Evolutionary conservation across 2,888 invertebrate species (phyloP), one percentile per base, ranked within the genome.

Genomic region (Emmelina monodactyla): DNA sequence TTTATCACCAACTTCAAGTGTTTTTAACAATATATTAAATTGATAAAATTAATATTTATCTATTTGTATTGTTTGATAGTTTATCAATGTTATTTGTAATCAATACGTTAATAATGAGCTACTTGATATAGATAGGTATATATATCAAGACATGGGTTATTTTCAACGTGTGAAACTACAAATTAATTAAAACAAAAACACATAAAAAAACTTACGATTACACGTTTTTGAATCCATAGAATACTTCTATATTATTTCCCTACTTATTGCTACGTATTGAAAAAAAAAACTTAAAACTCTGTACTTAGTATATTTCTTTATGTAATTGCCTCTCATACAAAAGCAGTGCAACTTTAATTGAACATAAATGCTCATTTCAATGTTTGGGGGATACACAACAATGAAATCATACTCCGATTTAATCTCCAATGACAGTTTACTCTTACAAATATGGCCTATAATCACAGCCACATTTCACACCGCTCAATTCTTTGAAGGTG

Each of bases 1-100:
- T 62, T 59, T 63, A 78, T 76, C 75, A 57, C 57, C 58, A 56
- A 51, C 45, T 71, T 25, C 55, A 64, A 73, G 67, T 68, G 64
- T 64, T 64, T 66, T 63, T 65, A 25, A 25, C n/a, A 25, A 25
- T 25, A n/a, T 25, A 25, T 25, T 25, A 25, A 25, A 32, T 52
- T 56, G 72, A 75, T 76, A 72, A 58, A 55, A 61, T 55, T 65
- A 66, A 64, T 59, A 56, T 62, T 57, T 61, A 65, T 70, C 56
- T 66, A 58, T 67, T 67, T 63, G 69, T 72, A 72, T 75, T 75
- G 68, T 72, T 71, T 58, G 75, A 75, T 76, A 73, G 66, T 55
- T 59, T 67, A 76, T 75, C 64, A 53, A 51, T 60, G 62, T 69
- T 62, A 66, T 64, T 64, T 54, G 56, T 63, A 66, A 59, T 58